Evolutionary conservation across 2,888 invertebrate species (phyloP).

Genomic region (Ophraella communa): DNA sequence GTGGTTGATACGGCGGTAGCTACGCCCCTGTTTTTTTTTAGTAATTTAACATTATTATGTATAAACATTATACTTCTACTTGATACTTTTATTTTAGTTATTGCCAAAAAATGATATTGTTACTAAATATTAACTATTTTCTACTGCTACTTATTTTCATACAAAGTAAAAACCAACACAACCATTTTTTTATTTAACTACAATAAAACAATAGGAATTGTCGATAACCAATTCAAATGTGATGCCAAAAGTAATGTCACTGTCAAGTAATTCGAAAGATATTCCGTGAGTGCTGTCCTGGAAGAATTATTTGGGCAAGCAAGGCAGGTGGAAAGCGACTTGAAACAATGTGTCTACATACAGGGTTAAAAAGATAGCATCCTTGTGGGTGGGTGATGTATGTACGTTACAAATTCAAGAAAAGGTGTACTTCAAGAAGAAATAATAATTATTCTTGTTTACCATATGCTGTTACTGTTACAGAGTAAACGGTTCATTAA

Average conservation of each 20-base stretch:
- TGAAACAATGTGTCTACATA: constrained; percentile 39
- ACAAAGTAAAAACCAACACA: too few relatives aligned
- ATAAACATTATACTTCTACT: too few relatives aligned
- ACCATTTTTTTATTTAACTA: too few relatives aligned
- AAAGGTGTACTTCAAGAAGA: constrained; percentile 47
- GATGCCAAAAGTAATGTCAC: background rate
- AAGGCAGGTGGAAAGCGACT: constrained; percentile 39
- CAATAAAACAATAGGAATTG: too few relatives aligned
- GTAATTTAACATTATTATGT: too few relatives aligned
- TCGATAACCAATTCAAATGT: background rate
- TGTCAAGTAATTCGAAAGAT: background rate
- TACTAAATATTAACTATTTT: too few relatives aligned
- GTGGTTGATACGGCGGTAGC: too few relatives aligned
- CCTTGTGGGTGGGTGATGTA: constrained; percentile 42
- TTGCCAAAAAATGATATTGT: too few relatives aligned
- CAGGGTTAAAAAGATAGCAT: constrained; percentile 35
- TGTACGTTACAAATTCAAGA: constrained; percentile 37
- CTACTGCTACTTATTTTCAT: too few relatives aligned
- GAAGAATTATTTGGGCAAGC: constrained; percentile 39
- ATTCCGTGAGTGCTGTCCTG: constrained; percentile 13
- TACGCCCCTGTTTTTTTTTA: too few relatives aligned
- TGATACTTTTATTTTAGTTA: too few relatives aligned
- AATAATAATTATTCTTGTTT: constrained; percentile 45
- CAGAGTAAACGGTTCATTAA: constrained; percentile 23
- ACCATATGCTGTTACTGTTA: constrained; percentile 42